A percentile compares a stretch with the other conserved stretches of the same genome.
phyloP scores from a whole-genome alignment of 1,140 invertebrate genomes.

The Dendroctonus ponderosae region DNA sequence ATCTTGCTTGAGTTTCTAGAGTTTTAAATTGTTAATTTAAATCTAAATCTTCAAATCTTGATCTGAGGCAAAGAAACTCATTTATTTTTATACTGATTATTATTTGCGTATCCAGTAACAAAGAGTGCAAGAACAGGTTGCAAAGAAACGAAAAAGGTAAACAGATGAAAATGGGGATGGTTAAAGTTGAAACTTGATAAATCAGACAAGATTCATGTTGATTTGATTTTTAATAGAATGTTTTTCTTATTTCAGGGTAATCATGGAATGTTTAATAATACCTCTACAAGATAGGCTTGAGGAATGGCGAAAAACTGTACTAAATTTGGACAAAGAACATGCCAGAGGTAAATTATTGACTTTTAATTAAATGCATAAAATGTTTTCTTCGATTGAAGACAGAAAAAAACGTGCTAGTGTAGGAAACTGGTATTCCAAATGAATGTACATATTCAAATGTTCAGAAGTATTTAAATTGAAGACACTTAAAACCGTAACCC shows the following conservation, averaged over 20 bases:
- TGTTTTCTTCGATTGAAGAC: no score
- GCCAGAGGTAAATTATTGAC: slow-evolving; percentile 64
- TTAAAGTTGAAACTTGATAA: no score
- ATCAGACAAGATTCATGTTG: not conserved
- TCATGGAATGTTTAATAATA: slow-evolving; percentile 77
- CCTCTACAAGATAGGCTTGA: slow-evolving; percentile 87
- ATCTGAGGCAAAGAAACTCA: no score
- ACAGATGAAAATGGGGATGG: no score
- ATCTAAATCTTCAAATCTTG: not conserved
- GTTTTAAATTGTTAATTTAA: not conserved
- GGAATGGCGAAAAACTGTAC: slow-evolving; percentile 83
- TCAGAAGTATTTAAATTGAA: no score
- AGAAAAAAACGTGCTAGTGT: no score
- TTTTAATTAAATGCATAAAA: no score
- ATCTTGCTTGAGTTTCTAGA: not conserved
- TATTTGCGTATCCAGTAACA: no score
- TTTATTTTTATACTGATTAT: no score
- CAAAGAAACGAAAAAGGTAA: no score
- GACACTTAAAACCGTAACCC: not conserved
- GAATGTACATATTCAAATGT: no score
- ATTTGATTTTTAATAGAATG: not conserved
- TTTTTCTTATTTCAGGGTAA: slow-evolving; percentile 56
- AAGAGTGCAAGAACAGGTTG: no score
- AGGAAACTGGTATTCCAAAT: not conserved
- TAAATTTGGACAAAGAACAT: slow-evolving; percentile 85